A percentile compares a stretch with the other conserved stretches of the same genome.
These are phyloP conservation scores for Trichonephila clavipes DNA, from an alignment of 1,140 invertebrate genomes.

Conservation along the genomic window DNA sequence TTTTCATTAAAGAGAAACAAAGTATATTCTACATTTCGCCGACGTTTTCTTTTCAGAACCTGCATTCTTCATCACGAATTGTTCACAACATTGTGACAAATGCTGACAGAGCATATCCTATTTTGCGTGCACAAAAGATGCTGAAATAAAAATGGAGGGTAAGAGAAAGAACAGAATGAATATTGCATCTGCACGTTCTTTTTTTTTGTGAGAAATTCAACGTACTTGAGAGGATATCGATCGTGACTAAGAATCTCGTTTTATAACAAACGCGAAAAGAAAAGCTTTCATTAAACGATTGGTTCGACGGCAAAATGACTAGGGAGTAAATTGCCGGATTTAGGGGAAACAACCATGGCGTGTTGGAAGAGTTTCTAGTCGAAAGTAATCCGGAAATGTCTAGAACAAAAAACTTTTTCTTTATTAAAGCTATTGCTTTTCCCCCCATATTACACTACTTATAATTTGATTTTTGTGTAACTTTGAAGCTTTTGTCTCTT, in stretches of 20 bases:
- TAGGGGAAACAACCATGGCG: neutral
- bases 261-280: conserved; percentile 10
- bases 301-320: neutral
- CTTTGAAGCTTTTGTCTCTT: too few relatives aligned
- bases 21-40: too few relatives aligned
- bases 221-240: neutral
- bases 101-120: neutral
- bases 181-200: neutral
- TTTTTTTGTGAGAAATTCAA: neutral
- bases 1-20: too few relatives aligned
- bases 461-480: too few relatives aligned
- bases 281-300: conserved; percentile 3
- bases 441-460: too few relatives aligned
- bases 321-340: neutral
- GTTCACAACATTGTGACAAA: neutral
- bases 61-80: neutral
- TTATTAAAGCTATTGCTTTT: neutral
- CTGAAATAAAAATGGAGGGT: neutral
- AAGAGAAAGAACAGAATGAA: neutral
- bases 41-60: neutral
- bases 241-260: conserved; percentile 20
- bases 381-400: neutral
- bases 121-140: neutral
- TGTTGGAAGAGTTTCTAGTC: neutral
- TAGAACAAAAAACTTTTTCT: neutral